phyloP scores from a whole-genome alignment of 2,888 invertebrate species.

The Oscheius onirici region DNA sequence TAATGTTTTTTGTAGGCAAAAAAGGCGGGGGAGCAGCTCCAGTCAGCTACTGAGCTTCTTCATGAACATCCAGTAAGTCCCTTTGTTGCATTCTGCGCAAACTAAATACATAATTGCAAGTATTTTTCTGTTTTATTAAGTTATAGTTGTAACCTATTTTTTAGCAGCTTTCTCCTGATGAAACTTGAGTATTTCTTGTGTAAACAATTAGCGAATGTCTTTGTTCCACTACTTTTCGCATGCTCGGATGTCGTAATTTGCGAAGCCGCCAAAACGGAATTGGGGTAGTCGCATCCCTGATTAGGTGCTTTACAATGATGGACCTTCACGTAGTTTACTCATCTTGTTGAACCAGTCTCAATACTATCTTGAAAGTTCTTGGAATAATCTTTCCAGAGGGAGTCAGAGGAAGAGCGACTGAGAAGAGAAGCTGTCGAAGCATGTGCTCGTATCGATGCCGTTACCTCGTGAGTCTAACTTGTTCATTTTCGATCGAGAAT shows the following conservation, averaged over 20 bases:
- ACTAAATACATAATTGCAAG: background rate
- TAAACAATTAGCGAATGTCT: background rate
- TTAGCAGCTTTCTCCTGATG: background rate
- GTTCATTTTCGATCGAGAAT: background rate
- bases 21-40: slow-evolving; percentile 65
- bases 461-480: background rate
- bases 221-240: background rate
- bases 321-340: background rate
- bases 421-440: slow-evolving; percentile 77
- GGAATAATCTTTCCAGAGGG: background rate
- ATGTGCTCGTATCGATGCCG: slow-evolving; percentile 33
- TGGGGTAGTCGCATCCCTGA: background rate
- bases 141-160: no score
- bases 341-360: background rate
- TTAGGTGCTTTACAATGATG: background rate
- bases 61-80: slow-evolving; percentile 22
- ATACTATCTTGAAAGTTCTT: background rate
- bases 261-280: background rate
- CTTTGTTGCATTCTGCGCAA: background rate
- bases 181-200: background rate
- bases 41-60: slow-evolving; percentile 56
- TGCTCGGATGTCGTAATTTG: background rate
- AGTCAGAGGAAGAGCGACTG: slow-evolving; percentile 76
- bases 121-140: background rate
- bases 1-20: slow-evolving; percentile 51